Base-by-base conservation (phyloP, 2,113 vertebrate species). In the Clarias gariepinus region DNA sequence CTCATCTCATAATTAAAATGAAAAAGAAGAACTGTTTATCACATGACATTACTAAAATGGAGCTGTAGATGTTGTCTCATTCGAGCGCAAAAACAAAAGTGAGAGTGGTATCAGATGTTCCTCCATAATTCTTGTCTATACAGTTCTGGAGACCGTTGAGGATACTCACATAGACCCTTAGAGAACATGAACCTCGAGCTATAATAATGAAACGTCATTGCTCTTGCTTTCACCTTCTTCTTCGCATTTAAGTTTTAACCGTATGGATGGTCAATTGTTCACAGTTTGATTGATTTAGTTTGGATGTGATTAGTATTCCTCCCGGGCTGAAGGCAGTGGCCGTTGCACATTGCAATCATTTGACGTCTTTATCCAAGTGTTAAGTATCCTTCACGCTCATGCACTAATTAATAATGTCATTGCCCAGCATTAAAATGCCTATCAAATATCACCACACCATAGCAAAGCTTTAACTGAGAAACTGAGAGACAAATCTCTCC, bases 371-470 rank as follows among this genome's bases (percentile, higher is more conserved):
- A 94, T 92, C 91, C 91, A 89, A 92, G 90, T 90, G 92, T 92
- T 93, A 94, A 95, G 93, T 93, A 93, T 91, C 91, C 92, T 94
- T 94, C 92, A 93, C 84, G 90, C 90, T 91, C 87, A 84, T 91
- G 89, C 89, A 83, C 89, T 94, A 94, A 94, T 95, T 95, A 94
- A 94, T 94, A 94, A 92, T 89, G 90, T 90, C 84, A 90, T 89
- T 88, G 82, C 89, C 90, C 91, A 90, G 92, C 91, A 87, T 89
- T 90, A 91, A 82, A 88, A 66, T 81, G 83, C 66, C 81, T 71
- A 53, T 88, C 77, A 92, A 91, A 83, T 84, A 84, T 83, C 47
- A 2, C 68, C 2, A 52, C 11, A 76, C 85, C 52, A 66, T 30
- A 78, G 52, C 60, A 5, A 33, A 4, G 19, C 36, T 80, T 86